Percentiles rank a stretch among this genome's conserved stretches.
Evolutionary conservation across 2,113 vertebrate species (phyloP).

Genomic region (Stegostoma tigrinum): DNA sequence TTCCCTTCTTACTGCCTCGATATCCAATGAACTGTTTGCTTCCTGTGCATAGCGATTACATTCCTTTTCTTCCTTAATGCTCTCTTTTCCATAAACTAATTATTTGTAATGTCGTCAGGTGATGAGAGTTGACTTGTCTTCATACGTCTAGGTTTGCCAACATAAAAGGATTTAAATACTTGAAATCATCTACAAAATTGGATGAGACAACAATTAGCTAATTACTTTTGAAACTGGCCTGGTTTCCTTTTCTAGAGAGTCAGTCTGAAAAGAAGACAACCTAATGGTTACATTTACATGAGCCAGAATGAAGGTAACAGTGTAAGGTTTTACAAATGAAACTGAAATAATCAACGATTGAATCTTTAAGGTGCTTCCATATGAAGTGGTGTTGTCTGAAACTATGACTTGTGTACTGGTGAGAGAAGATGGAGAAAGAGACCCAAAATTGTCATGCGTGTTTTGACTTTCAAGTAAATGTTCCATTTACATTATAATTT

Average conservation of each 20-base stretch:
- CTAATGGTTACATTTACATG: not conserved
- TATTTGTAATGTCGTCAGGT: conserved; percentile 59
- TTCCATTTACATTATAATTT: not conserved
- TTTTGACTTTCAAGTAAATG: not conserved
- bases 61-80: conserved; percentile 64
- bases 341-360: not conserved
- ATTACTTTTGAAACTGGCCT: conserved; percentile 55
- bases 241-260: conserved; percentile 45
- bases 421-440: not conserved
- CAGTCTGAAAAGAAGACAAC: not conserved
- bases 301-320: too few relatives aligned
- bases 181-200: conserved; percentile 60
- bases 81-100: conserved; percentile 63
- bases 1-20: conserved; percentile 40
- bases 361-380: not conserved
- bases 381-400: not conserved
- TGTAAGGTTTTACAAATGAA: not conserved
- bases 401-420: not conserved
- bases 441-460: not conserved
- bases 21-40: conserved; percentile 37
- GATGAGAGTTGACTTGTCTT: conserved; percentile 73
- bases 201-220: conserved; percentile 61
- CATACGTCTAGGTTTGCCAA: conserved; percentile 62
- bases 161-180: conserved; percentile 67
- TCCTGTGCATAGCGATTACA: conserved; percentile 51